Base-by-base conservation (phyloP, 2,113 vertebrate species). In the Fregetta grallaria region DNA sequence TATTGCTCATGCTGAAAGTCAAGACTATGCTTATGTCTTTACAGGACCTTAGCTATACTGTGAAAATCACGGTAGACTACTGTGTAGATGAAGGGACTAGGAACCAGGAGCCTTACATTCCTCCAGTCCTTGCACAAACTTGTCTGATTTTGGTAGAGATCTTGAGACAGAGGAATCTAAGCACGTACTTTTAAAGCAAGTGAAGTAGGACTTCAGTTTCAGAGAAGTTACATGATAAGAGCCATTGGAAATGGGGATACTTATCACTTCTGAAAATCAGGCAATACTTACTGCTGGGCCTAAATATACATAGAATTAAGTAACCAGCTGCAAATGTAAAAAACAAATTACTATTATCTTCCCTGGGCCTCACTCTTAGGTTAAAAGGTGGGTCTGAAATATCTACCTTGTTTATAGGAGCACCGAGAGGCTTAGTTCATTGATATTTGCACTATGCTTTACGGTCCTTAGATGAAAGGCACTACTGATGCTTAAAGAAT, bases 391-490 rank as follows among this genome's bases (percentile, higher is more conserved):
- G 11, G 25, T 66, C 66, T 87, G 45, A 94, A 94, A 38, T 52
- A 19, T 22, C 74, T 89, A 16, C 52, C 40, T 73, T 78, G 36
- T 94, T 94, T 91, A 49, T 42, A 75, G 62, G 84, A 92, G 27
- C 74, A 89, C 84, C 2, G 0, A 81, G 77, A 87, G 58, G 62
- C 25, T 82, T 78, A 76, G 38, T 87, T 91, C 83, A 94, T 89
- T 91, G 90, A 42, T 76, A 77, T 86, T 94, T 83, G 82, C 82
- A 63, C 63, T 59, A 74, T 95, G 94, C 71, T 94, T 97, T 96
- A 94, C 79, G 67, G 74, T 62, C 77, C 93, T 95, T 85, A 96
- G 94, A 95, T 95, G 94, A 97, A 97, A 97, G 91, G 84, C 95
- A 94, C 84, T 95, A 87, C 74, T 66, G 92, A 92, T 85, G 92